Base-by-base conservation (phyloP, 1,140 invertebrate genomes). In the Zaprionus inermis region DNA sequence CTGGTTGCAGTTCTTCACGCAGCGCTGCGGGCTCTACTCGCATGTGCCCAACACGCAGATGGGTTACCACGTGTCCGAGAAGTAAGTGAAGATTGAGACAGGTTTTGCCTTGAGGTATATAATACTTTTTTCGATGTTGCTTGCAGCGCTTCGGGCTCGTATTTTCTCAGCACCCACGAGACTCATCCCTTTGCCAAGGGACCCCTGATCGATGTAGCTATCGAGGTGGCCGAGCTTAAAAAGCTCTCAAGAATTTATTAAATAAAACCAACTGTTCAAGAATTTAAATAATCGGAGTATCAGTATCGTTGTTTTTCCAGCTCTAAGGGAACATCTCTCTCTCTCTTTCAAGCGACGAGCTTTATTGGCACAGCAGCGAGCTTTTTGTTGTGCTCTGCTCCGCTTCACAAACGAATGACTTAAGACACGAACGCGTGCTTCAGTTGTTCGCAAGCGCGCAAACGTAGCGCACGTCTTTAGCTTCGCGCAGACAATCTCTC, bases 31-130 rank as follows among this genome's bases (percentile, higher is more conserved):
- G 9, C 58, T 72, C 5, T 90, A 90, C 49, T 65, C 74, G 1
- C 49, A 88, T 36, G 58, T 72, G 56, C 78, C 80, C 16, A 70
- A 91, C 22, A 70, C 58, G 1, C 67, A 60, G 36, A 91, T 91
- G 90, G 90, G 90, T 2, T 91, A 91, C 71, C 89, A 80, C 70
- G 83, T 91, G 1, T 58, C 80, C 1, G 36, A 60, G 16, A 81
- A 76, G 90, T 91, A 51, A 5, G 70, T 67, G 14, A 1, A 4
- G 16, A 41, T 1, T 12, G 9, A 0, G 24, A 4, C 1, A 11
- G 2, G 4, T 36, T 1, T 12, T 0, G 1, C 41, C 44, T 46
- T n/a, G n/a, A n/a, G n/a, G n/a, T n/a, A n/a, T n/a, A n/a, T n/a
- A n/a, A n/a, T n/a, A n/a, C n/a, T n/a, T 12, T 30, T 11, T 32